These are phyloP conservation scores for Neoitamus cyanurus DNA, from an alignment of 2,888 invertebrate genomes.

Conservation along the genomic window DNA sequence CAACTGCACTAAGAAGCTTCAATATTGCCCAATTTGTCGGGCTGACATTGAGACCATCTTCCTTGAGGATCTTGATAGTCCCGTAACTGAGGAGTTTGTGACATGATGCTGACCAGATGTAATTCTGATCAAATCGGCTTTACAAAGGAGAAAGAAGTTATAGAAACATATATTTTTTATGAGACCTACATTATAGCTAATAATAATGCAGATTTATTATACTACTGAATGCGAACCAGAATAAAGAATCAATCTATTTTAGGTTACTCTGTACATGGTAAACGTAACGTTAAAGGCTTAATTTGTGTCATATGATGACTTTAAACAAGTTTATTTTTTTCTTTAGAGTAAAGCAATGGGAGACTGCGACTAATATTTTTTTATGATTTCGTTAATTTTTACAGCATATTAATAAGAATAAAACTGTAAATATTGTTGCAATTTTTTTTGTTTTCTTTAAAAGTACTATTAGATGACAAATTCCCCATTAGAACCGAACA, in stretches of 20 bases:
- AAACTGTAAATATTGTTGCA: constrained; percentile 38
- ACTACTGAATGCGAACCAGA: constrained; percentile 2
- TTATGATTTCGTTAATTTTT: constrained; percentile 20
- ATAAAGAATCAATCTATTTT: constrained; percentile 2
- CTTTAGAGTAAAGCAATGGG: constrained; percentile 27
- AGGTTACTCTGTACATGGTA: background rate
- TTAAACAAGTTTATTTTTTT: constrained; percentile 15
- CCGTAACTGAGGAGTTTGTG: constrained; percentile 51
- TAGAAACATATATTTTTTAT: constrained; percentile 36
- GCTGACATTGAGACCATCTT: constrained; percentile 58
- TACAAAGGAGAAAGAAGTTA: background rate
- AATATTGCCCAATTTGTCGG: constrained; percentile 90
- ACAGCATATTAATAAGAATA: constrained; percentile 16
- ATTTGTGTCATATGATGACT: constrained; percentile 39
- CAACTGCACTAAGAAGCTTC: constrained; percentile 79
- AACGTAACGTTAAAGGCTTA: constrained; percentile 36
- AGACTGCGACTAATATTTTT: constrained; percentile 40
- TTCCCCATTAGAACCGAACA: too few relatives aligned
- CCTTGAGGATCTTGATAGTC: constrained; percentile 56
- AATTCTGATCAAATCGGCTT: background rate
- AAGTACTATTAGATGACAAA: too few relatives aligned
- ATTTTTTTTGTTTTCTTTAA: background rate
- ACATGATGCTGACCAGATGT: constrained; percentile 47
- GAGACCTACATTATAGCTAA: constrained; percentile 13
- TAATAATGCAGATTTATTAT: constrained; percentile 18